Conservation (phyloP, 2,888 invertebrate species). For the Dynastes hyllus region DNA sequence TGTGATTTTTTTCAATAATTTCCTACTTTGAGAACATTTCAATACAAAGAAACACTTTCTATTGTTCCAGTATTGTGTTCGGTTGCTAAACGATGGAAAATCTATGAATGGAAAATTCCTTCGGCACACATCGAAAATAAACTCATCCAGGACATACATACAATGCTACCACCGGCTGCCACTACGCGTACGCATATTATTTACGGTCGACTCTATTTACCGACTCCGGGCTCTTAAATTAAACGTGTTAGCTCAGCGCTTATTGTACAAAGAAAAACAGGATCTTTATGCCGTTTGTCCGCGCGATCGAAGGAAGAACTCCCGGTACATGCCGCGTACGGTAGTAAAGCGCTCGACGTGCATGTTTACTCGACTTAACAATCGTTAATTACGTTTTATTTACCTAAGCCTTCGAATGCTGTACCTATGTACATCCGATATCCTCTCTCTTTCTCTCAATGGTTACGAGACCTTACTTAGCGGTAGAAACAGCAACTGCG, state of each 20-base stretch:
- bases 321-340: constrained; percentile 24
- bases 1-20: too few species aligned
- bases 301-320: constrained; percentile 31
- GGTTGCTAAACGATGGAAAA: neutral
- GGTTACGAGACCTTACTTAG: neutral
- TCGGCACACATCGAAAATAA: constrained; percentile 23
- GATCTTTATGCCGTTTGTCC: constrained; percentile 31
- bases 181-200: constrained; percentile 21
- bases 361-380: constrained; percentile 45
- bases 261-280: constrained; percentile 47
- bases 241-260: constrained; percentile 38
- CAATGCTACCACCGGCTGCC: constrained; percentile 19
- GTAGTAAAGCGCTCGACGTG: constrained; percentile 31
- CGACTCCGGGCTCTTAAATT: constrained; percentile 40
- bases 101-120: constrained; percentile 32
- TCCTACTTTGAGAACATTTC: too few species aligned
- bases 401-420: constrained; percentile 28
- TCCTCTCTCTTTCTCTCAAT: neutral
- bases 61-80: too few species aligned
- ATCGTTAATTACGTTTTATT: constrained; percentile 45
- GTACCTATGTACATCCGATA: constrained; percentile 12
- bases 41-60: too few species aligned
- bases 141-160: constrained; percentile 17
- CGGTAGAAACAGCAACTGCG: neutral
- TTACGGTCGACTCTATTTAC: constrained; percentile 42